phyloP scores from a whole-genome alignment of 2,113 vertebrate genomes.

The Paracanthobrama guichenoti region DNA sequence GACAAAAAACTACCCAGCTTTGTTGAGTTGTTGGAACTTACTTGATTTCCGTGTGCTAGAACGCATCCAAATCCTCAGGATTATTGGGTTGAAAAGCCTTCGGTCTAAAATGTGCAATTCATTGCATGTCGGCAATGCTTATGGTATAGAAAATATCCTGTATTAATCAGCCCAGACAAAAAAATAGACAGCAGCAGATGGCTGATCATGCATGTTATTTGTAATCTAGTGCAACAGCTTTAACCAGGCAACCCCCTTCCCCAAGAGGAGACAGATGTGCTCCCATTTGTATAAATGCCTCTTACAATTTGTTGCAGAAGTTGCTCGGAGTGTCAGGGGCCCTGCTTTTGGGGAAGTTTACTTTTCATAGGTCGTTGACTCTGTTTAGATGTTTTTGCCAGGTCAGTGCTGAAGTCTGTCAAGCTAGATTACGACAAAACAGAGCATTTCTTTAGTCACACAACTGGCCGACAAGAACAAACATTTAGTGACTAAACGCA shows the following conservation, averaged over 20 bases:
- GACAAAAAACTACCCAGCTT: not conserved
- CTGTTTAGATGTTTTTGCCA: slow-evolving; percentile 27
- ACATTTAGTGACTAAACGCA: not conserved
- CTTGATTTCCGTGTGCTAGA: slow-evolving; percentile 15
- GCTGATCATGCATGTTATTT: slow-evolving; percentile 23
- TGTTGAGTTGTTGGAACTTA: not conserved
- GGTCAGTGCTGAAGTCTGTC: slow-evolving; percentile 23
- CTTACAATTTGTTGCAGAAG: slow-evolving; percentile 15
- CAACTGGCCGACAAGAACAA: not conserved
- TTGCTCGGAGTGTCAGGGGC: slow-evolving; percentile 9
- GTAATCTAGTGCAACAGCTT: slow-evolving; percentile 9
- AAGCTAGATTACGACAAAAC: not conserved
- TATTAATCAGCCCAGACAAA: not conserved
- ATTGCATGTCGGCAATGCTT: not conserved
- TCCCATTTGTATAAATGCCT: slow-evolving; percentile 4
- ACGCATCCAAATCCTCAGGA: not conserved
- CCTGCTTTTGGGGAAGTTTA: slow-evolving; percentile 48
- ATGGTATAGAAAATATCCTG: not conserved
- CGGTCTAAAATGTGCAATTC: not conserved
- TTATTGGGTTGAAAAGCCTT: slow-evolving; percentile 1
- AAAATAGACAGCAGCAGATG: slow-evolving; percentile 32
- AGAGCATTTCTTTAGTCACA: not conserved
- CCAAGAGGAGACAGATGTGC: slow-evolving; percentile 9
- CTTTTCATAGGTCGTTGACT: slow-evolving; percentile 42
- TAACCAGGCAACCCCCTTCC: slow-evolving; percentile 3